phyloP scores from a whole-genome alignment of 2,113 vertebrate species.

The Planiliza haematocheilus region DNA sequence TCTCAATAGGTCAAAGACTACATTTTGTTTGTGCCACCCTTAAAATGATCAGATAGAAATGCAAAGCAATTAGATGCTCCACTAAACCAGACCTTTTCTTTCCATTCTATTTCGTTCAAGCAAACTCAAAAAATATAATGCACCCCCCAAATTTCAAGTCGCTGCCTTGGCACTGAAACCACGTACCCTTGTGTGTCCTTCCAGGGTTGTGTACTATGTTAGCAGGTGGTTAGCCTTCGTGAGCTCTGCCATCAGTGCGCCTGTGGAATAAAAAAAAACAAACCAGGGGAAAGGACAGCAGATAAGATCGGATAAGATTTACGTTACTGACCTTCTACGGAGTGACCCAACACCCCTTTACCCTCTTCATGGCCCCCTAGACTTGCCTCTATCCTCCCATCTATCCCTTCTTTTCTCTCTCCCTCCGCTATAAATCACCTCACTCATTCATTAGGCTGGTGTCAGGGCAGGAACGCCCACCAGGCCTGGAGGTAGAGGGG shows the following conservation, averaged over 20 bases:
- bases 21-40: not conserved
- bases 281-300: constrained; percentile 37
- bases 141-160: too few relatives aligned
- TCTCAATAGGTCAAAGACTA: not conserved
- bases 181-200: not conserved
- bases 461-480: constrained; percentile 74
- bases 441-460: constrained; percentile 79
- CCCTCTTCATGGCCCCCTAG: constrained; percentile 39
- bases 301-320: constrained; percentile 60
- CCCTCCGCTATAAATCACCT: constrained; percentile 81
- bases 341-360: constrained; percentile 43
- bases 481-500: constrained; percentile 48
- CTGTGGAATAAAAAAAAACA: constrained; percentile 17
- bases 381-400: constrained; percentile 16
- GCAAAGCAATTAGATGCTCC: not conserved
- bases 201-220: not conserved
- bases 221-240: constrained; percentile 1
- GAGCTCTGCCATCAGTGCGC: not conserved
- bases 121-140: not conserved
- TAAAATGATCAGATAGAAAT: not conserved
- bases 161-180: too few relatives aligned
- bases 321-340: constrained; percentile 65
- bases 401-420: constrained; percentile 34
- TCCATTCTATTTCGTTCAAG: not conserved
- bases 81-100: not conserved